Evolutionary conservation across 2,888 invertebrate species (phyloP), one percentile per base, ranked within the genome.

Genomic region (Amaurobius ferox): DNA sequence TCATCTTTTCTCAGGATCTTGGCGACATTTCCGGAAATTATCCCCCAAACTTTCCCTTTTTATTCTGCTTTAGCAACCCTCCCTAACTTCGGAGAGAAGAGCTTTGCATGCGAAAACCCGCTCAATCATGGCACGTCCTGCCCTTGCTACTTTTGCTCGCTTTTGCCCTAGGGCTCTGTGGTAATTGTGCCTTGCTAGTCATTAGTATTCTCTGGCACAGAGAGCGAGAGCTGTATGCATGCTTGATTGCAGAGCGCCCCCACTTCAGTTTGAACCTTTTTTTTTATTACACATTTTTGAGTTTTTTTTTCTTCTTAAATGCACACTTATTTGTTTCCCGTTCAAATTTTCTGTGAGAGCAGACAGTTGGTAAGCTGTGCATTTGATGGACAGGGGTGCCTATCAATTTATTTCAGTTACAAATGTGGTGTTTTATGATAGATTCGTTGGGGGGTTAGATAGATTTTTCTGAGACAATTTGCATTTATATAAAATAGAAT

Each of bases 21-120:
- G 77, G 77, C 68, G 77, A 68, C 28, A 23, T 13, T 61, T 61
- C 28, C 30, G n/a, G 16, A 6, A 48, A n/a, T 26, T 44, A 32
- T 23, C 2, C 16, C 11, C 5, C 30, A 66, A 66, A 35, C 77
- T 77, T 44, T 66, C 64, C 64, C 66, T 76, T 76, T 76, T 76
- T 76, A 77, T 55, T 3, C 62, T 35, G 28, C 64, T 64, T 26
- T 13, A 26, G 71, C 32, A 79, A 79, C 79, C 79, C 79, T 29
- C 68, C 32, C 73, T 11, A 55, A 32, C 62, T 26, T 28, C 16
- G 32, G 23, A 70, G 62, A 26, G 64, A 70, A 39, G 68, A 26
- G 71, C 62, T 79, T 79, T 73, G 80, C 80, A 81, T 81, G 81
- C 81, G 61, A 81, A 76, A 81, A 55, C 61, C 44, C 55, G 30